Evolutionary conservation across 2,113 vertebrate genomes (phyloP).

Genomic region (Chrysochloris asiatica): DNA sequence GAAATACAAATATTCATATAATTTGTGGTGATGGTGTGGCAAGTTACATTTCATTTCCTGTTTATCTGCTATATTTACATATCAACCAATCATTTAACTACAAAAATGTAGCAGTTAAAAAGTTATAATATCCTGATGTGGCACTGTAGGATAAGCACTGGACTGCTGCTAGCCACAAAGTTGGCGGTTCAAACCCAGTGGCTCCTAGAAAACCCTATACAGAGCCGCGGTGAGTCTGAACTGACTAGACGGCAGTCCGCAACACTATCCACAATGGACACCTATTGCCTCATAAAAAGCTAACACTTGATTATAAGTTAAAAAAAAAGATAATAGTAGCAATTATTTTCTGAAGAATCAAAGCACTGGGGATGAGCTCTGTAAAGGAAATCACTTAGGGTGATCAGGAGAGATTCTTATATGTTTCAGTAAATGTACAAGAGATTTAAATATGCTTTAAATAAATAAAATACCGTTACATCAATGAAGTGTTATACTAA

Average conservation of each 20-base stretch:
- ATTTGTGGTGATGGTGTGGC: background rate
- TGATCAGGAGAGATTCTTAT: background rate
- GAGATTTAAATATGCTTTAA: slow-evolving; percentile 39
- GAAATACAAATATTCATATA: slow-evolving; percentile 49
- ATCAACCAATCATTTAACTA: background rate
- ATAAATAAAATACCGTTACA: slow-evolving; percentile 4
- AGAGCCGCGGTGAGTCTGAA: no score
- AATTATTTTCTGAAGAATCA: slow-evolving; percentile 26
- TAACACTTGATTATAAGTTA: slow-evolving; percentile 4
- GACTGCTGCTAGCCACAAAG: no score
- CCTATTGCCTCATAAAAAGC: background rate
- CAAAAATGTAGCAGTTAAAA: slow-evolving; percentile 26
- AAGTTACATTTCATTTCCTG: slow-evolving; percentile 39
- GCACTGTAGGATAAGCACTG: no score
- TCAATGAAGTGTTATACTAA: background rate
- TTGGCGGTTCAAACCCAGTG: no score
- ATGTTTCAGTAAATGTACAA: background rate
- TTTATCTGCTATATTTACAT: slow-evolving; percentile 1
- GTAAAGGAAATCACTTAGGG: background rate
- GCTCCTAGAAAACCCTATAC: no score
- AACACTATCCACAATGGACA: background rate
- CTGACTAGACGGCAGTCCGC: no score
- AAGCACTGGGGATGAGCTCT: background rate
- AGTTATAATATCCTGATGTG: no score
- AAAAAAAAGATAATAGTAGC: background rate